These are phyloP conservation scores for Ptilodon capucinus DNA, from an alignment of 2,888 invertebrate genomes.

Conservation along the genomic window DNA sequence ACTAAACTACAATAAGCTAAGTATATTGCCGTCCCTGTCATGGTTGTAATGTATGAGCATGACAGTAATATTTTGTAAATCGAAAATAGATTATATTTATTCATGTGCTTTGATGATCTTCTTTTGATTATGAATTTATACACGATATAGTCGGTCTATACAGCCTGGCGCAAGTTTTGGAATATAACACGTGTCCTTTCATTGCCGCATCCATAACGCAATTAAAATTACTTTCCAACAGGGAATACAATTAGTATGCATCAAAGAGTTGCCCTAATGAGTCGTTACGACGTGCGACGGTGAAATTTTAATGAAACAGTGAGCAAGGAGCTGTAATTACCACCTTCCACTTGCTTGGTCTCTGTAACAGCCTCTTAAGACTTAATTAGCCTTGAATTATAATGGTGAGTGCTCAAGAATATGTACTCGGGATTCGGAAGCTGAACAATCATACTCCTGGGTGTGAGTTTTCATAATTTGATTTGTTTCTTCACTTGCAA, in stretches of 20 bases:
- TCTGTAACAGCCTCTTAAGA: constrained; percentile 59
- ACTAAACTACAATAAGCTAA: too few species aligned
- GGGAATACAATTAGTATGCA: constrained; percentile 60
- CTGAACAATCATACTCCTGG: neutral
- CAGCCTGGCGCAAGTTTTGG: too few species aligned
- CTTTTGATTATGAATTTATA: too few species aligned
- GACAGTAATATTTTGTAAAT: too few species aligned
- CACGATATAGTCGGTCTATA: too few species aligned
- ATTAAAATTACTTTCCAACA: constrained; percentile 41
- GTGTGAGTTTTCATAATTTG: neutral
- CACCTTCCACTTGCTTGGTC: constrained; percentile 60
- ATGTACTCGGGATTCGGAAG: neutral
- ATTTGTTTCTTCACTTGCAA: too few species aligned
- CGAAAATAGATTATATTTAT: too few species aligned
- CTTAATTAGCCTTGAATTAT: constrained; percentile 69
- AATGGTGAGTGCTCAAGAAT: constrained; percentile 36
- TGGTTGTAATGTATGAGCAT: too few species aligned
- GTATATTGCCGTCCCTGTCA: too few species aligned
- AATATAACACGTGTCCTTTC: neutral
- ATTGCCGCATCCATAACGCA: constrained; percentile 3
- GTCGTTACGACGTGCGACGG: constrained; percentile 49
- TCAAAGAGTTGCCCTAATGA: constrained; percentile 65
- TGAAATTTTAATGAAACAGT: constrained; percentile 71
- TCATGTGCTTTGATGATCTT: too few species aligned
- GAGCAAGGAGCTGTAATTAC: constrained; percentile 64